phyloP scores from a whole-genome alignment of 1,140 invertebrate genomes.

The Orussus abietinus region DNA sequence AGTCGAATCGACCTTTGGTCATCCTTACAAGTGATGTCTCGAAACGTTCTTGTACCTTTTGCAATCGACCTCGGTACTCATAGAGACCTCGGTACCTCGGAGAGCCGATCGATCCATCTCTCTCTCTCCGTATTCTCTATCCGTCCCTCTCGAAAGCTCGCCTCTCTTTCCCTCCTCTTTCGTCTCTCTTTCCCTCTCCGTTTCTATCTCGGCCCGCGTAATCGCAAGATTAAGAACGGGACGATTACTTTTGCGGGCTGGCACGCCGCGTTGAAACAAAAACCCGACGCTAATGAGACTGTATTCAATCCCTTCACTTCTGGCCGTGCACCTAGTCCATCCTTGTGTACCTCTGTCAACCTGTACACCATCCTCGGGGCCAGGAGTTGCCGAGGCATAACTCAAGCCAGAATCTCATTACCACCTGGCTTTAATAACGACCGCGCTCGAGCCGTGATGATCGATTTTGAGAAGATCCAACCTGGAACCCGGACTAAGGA shows the following conservation, averaged over 20 bases:
- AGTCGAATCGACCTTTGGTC: too few species aligned
- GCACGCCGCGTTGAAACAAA: slow-evolving; percentile 22
- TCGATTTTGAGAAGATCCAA: slow-evolving; percentile 15
- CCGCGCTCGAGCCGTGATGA: background rate
- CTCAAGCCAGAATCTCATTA: slow-evolving; percentile 1
- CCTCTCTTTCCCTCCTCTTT: background rate
- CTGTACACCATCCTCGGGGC: background rate
- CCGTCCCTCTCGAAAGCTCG: background rate
- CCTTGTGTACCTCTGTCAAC: background rate
- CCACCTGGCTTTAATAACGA: background rate
- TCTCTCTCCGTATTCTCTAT: background rate
- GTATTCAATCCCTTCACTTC: slow-evolving; percentile 20
- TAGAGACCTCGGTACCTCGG: background rate
- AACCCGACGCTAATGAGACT: slow-evolving; percentile 25
- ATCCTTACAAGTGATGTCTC: too few species aligned
- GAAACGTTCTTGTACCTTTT: too few species aligned
- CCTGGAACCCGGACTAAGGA: too few species aligned
- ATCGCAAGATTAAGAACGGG: slow-evolving; percentile 25
- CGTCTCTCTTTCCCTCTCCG: background rate
- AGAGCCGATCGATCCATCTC: background rate
- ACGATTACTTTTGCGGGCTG: slow-evolving; percentile 24
- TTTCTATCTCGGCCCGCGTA: slow-evolving; percentile 7
- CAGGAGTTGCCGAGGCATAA: background rate
- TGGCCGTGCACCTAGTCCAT: background rate
- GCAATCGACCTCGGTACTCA: too few species aligned